phyloP scores from a whole-genome alignment of 2,888 invertebrate species.

The Orchestes rusci region DNA sequence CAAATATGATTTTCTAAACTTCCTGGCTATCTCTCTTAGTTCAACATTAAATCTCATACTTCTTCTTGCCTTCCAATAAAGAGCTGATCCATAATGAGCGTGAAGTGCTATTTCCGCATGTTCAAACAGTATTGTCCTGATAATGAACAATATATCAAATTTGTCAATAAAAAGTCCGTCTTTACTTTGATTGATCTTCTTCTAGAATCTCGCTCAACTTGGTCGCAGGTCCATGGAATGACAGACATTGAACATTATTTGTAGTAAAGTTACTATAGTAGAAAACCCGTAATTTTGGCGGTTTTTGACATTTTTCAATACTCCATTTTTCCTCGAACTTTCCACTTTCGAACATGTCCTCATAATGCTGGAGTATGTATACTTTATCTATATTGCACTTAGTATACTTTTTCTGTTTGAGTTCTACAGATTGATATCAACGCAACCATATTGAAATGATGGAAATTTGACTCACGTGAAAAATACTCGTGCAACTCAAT shows the following conservation, averaged over 20 bases:
- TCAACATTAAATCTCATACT: conserved; percentile 83
- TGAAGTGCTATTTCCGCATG: conserved; percentile 85
- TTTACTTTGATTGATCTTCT: conserved; percentile 42
- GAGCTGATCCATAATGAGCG: conserved; percentile 72
- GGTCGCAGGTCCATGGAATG: conserved; percentile 72
- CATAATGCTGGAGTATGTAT: conserved; percentile 77
- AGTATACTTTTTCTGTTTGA: conserved; percentile 38
- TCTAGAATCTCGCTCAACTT: conserved; percentile 56
- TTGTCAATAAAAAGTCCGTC: neutral
- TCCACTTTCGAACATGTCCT: conserved; percentile 75
- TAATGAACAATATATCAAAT: too few species aligned
- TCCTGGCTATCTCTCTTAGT: conserved; percentile 59
- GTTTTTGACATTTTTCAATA: conserved; percentile 48
- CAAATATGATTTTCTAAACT: conserved; percentile 57
- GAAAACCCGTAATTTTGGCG: conserved; percentile 56
- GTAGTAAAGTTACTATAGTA: conserved; percentile 64
- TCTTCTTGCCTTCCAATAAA: conserved; percentile 80
- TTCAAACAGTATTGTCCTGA: conserved; percentile 58
- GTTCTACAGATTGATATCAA: conserved; percentile 39
- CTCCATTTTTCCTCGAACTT: conserved; percentile 80
- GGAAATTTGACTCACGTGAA: too few species aligned
- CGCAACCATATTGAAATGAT: neutral
- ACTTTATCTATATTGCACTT: conserved; percentile 60
- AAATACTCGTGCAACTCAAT: conserved; percentile 71
- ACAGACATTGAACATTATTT: conserved; percentile 63